These are phyloP conservation scores for Gnatocerus cornutus DNA, from an alignment of 2,888 invertebrate species.

Conservation along the genomic window DNA sequence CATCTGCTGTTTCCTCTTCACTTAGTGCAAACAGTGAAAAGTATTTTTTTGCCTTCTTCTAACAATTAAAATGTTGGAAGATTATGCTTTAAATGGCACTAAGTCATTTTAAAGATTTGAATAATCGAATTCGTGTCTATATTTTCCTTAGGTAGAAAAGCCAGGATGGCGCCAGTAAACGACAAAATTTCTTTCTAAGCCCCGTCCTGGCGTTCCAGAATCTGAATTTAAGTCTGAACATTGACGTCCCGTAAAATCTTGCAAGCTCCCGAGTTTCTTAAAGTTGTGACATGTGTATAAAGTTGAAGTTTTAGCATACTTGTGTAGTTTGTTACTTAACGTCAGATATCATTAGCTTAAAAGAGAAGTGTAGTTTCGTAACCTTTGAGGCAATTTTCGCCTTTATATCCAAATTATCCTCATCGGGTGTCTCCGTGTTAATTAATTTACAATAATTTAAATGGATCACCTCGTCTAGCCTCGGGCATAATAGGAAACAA, in stretches of 20 bases:
- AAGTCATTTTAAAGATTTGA: too few species aligned
- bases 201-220: not conserved
- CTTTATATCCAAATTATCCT: not conserved
- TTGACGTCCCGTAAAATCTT: constrained; percentile 2
- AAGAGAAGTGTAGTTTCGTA: not conserved
- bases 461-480: constrained; percentile 11
- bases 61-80: too few species aligned
- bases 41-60: too few species aligned
- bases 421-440: not conserved
- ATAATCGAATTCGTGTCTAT: too few species aligned
- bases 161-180: too few species aligned
- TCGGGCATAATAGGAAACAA: constrained; percentile 18
- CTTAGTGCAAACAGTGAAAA: too few species aligned
- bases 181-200: too few species aligned
- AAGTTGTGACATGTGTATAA: constrained; percentile 1
- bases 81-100: too few species aligned
- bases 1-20: too few species aligned
- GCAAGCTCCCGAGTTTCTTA: not conserved
- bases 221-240: not conserved
- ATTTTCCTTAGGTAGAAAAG: too few species aligned
- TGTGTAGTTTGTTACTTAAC: not conserved
- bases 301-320: constrained; percentile 1
- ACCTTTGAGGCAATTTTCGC: not conserved
- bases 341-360: not conserved
- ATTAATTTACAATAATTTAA: constrained; percentile 8